These are phyloP conservation scores for Drosophila neoperkinsi DNA, from an alignment of 2,888 invertebrate genomes.

Conservation along the genomic window DNA sequence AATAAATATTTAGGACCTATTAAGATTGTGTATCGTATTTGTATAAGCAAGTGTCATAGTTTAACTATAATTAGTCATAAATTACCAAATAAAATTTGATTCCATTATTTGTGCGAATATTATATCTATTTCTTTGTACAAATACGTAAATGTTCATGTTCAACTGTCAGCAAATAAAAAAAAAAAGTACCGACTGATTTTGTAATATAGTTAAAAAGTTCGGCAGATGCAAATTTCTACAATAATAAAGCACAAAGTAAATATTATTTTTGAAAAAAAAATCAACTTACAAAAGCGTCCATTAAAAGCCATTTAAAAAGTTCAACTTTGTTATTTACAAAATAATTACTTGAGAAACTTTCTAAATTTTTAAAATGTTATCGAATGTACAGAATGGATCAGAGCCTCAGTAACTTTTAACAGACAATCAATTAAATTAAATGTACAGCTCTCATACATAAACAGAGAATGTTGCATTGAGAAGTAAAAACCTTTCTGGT, in stretches of 20 bases:
- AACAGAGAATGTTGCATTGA: constrained; percentile 4
- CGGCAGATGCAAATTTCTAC: not conserved
- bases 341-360: constrained; percentile 20
- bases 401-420: not conserved
- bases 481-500: constrained; percentile 4
- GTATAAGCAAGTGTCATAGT: not conserved
- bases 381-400: not conserved
- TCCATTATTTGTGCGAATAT: not conserved
- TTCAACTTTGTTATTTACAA: constrained; percentile 1
- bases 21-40: not conserved
- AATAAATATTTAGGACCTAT: not conserved
- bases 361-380: constrained; percentile 3
- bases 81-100: not conserved
- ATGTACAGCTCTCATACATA: not conserved
- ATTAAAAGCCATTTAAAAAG: constrained; percentile 24
- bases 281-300: not conserved
- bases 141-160: not conserved
- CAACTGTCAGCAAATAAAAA: not conserved
- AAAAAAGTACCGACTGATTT: not conserved
- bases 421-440: constrained; percentile 5
- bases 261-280: not conserved
- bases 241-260: not conserved
- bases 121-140: not conserved
- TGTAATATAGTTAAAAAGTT: not conserved
- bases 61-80: not conserved